phyloP scores from a whole-genome alignment of 2,888 invertebrate species.

The Unio delphinus region DNA sequence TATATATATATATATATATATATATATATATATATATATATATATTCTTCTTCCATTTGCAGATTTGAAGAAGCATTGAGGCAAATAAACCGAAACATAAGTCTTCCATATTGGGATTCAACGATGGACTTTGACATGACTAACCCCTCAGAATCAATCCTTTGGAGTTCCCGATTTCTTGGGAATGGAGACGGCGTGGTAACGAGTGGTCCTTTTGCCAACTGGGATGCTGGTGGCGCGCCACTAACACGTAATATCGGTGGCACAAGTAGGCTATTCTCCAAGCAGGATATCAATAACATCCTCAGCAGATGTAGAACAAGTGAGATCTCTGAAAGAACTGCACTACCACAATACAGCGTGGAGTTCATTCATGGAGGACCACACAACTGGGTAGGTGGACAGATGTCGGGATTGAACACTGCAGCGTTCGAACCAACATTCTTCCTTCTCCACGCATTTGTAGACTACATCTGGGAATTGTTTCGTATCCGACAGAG shows the following conservation, averaged over 20 bases:
- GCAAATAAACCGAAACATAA: conserved; percentile 40
- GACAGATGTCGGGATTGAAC: conserved; percentile 48
- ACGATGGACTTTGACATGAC: conserved; percentile 45
- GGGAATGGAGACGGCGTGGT: conserved; percentile 55
- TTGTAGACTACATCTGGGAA: conserved; percentile 59
- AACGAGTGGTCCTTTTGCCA: conserved; percentile 51
- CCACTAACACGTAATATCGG: conserved; percentile 49
- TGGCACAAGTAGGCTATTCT: conserved; percentile 41
- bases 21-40: no score
- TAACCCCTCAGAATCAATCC: conserved; percentile 38
- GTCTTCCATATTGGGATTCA: conserved; percentile 58
- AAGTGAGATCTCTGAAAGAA: conserved; percentile 30
- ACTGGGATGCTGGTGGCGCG: conserved; percentile 47
- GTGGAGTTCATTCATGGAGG: conserved; percentile 45
- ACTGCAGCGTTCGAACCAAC: conserved; percentile 56
- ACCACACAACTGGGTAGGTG: conserved; percentile 56
- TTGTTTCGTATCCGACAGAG: conserved; percentile 45
- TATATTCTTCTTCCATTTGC: not conserved
- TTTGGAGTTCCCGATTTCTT: conserved; percentile 50
- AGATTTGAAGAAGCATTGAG: conserved; percentile 55
- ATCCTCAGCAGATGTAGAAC: conserved; percentile 37
- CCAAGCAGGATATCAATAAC: conserved; percentile 23
- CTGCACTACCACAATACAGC: conserved; percentile 25
- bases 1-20: no score
- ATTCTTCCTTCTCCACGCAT: conserved; percentile 58